Conservation (phyloP, 2,113 vertebrate genomes). For the Tauraco erythrolophus region DNA sequence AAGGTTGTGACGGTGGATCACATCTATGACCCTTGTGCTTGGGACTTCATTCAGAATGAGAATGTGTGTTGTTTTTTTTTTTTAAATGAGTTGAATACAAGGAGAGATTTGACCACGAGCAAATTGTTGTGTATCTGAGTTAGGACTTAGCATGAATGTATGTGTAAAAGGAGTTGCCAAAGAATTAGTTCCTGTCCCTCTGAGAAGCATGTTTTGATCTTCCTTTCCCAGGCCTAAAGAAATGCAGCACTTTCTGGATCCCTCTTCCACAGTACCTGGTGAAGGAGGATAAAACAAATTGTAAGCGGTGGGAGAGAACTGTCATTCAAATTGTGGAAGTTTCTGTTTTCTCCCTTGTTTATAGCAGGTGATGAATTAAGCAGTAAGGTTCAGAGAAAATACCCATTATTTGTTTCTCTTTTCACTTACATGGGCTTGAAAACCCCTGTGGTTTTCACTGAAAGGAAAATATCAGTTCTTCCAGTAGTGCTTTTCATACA, state of each 20-base stretch:
- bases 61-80: neutral
- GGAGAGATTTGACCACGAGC: neutral
- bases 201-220: neutral
- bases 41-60: neutral
- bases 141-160: neutral
- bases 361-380: neutral
- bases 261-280: neutral
- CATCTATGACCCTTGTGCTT: neutral
- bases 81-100: neutral
- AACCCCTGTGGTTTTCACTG: conserved; percentile 33
- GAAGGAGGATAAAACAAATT: neutral
- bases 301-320: neutral
- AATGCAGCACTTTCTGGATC: neutral
- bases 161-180: neutral
- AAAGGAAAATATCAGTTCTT: neutral
- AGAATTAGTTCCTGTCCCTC: neutral
- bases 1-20: neutral
- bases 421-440: neutral
- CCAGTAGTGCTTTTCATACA: neutral
- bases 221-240: neutral
- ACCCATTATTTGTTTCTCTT: neutral
- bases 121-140: neutral
- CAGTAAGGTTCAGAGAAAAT: conserved; percentile 2
- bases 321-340: neutral
- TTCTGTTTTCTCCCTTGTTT: neutral